Evolutionary conservation across 2,888 invertebrate species (phyloP).

Genomic region (Ceramica pisi): DNA sequence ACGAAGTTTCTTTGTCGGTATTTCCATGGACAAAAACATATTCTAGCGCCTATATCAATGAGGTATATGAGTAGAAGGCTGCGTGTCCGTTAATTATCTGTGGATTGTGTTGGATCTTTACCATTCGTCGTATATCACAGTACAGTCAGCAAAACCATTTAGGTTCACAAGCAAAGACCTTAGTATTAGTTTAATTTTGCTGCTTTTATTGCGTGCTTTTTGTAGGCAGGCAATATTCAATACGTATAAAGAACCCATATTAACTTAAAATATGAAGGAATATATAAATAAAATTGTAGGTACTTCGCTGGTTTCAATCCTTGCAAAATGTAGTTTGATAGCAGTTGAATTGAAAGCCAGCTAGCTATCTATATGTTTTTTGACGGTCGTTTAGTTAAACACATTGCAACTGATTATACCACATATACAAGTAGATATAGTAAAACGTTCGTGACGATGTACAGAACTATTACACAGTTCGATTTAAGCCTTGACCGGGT

Average conservation of each 20-base stretch:
- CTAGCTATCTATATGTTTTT: neutral
- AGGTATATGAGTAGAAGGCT: constrained; percentile 39
- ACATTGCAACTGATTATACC: constrained; percentile 5
- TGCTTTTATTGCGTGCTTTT: too few species aligned
- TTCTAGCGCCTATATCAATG: constrained; percentile 19
- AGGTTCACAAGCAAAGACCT: neutral
- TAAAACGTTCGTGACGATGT: constrained; percentile 22
- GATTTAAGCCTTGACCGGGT: constrained; percentile 55
- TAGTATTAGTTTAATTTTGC: too few species aligned
- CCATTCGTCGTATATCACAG: constrained; percentile 3
- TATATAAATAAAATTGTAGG: too few species aligned
- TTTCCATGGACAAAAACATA: constrained; percentile 46
- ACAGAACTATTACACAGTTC: constrained; percentile 43
- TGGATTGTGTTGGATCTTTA: constrained; percentile 32
- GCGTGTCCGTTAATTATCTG: constrained; percentile 39
- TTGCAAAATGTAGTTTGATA: neutral
- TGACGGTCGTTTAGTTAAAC: neutral
- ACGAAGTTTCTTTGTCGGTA: constrained; percentile 37
- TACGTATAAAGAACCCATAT: too few species aligned
- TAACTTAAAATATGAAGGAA: too few species aligned
- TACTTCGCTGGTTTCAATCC: too few species aligned
- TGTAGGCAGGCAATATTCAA: too few species aligned
- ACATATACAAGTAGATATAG: neutral
- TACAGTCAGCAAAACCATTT: constrained; percentile 3
- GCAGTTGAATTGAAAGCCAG: neutral